Base-by-base conservation (phyloP, 2,797 vertebrate genomes). In the Enteromius anoplus region DNA sequence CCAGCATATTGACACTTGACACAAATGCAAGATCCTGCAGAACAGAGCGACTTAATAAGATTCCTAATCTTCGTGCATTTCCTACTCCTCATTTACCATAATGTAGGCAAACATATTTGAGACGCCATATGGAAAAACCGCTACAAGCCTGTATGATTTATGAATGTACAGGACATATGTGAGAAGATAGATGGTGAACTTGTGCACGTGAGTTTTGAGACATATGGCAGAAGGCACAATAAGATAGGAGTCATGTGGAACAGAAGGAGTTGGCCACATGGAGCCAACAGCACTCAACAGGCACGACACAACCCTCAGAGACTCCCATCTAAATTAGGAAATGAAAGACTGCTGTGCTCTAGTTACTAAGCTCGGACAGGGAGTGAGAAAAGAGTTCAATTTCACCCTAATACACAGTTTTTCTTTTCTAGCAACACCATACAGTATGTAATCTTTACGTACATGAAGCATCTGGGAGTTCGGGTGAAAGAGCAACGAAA, bases 401-500 rank as follows among this genome's bases (percentile, higher is more conserved):
- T 26, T 2, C n/a, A 14, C 11, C 7, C 1, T 82, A 34, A 75
- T 60, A 19, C 5, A 21, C 8, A 17, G 15, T 49, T 60, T 70
- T 17, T 62, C 14, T 47, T 17, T 86, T 90, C 10, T 90, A 99
- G 98, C 89, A 95, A 95, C 60, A 93, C 96, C 0, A 96, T 97
- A 93, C 96, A 98, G 75, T 97, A 96, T 81, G 97, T 99, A 80
- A 96, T 98, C 58, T 94, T 96, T 64, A 96, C 95, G 84, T 99
- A 99, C 78, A 99, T 99, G 98, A 99, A 98, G 78, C 96, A 98
- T 86, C 93, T 99, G 62, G 98, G 98, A 7, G 97, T 99, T 40
- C 97, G 96, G 89, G 95, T 95, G 58, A 99, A 98, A 89, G 98
- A 99, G 82, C 95, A 96, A 32, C 95, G 97, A n/a, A 95, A 94